phyloP scores from a whole-genome alignment of 2,888 invertebrate genomes.

The Frankliniella intonsa region DNA sequence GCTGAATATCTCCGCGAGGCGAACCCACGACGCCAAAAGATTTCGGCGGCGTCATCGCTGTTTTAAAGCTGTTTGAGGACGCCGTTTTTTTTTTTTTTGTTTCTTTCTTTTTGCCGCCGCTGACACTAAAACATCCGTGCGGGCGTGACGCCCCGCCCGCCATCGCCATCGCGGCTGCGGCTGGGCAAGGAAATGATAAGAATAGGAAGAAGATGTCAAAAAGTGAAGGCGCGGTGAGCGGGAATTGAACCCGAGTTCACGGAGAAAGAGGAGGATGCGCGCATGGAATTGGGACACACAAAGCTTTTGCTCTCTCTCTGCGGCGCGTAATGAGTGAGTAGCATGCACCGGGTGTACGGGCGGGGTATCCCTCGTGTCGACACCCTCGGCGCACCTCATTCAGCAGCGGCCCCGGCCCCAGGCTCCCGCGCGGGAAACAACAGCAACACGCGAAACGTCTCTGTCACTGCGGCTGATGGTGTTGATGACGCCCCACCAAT shows the following conservation, averaged over 20 bases:
- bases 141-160: not conserved
- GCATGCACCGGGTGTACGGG: too few relatives aligned
- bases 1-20: not conserved
- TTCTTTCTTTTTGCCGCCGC: not conserved
- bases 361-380: too few relatives aligned
- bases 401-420: too few relatives aligned
- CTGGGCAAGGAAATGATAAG: not conserved
- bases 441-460: not conserved
- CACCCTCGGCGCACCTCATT: too few relatives aligned
- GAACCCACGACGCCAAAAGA: not conserved
- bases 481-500: not conserved
- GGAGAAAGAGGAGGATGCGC: not conserved
- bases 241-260: not conserved
- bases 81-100: not conserved
- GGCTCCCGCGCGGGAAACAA: too few relatives aligned
- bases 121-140: not conserved
- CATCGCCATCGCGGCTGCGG: not conserved
- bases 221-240: not conserved
- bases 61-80: slow-evolving; percentile 22
- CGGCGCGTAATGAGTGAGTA: too few relatives aligned
- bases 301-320: not conserved
- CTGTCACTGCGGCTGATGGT: slow-evolving; percentile 4
- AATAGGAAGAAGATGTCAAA: not conserved
- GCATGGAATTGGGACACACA: not conserved
- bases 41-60: slow-evolving; percentile 4